These are phyloP conservation scores for Poecilobothrus nobilitatus DNA, from an alignment of 2,888 invertebrate species.

Conservation along the genomic window DNA sequence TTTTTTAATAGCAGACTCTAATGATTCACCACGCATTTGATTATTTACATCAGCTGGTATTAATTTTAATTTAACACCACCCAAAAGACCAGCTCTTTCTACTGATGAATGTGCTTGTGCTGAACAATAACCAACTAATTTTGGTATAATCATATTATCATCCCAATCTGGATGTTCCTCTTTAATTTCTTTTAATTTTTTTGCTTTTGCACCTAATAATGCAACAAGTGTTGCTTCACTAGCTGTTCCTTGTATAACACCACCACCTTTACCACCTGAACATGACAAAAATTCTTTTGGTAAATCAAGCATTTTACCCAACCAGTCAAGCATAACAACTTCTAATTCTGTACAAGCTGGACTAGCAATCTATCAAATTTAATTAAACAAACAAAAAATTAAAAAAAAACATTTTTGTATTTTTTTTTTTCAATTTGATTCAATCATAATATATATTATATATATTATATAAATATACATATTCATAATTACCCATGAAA, in stretches of 20 bases:
- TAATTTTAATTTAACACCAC: slow-evolving; percentile 71
- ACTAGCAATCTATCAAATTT: slow-evolving; percentile 65
- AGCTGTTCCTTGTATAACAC: slow-evolving; percentile 88
- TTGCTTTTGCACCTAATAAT: slow-evolving; percentile 79
- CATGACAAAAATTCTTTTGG: slow-evolving; percentile 77
- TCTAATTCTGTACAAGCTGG: slow-evolving; percentile 94
- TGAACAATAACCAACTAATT: slow-evolving; percentile 80
- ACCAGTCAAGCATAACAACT: slow-evolving; percentile 91
- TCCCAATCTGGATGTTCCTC: slow-evolving; percentile 65
- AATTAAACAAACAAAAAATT: slow-evolving; percentile 1
- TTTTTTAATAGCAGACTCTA: slow-evolving; percentile 70
- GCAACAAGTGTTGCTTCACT: slow-evolving; percentile 91
- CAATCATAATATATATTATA: too few relatives aligned
- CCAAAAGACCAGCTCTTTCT: slow-evolving; percentile 82
- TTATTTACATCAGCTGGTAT: slow-evolving; percentile 65
- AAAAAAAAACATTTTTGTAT: background rate
- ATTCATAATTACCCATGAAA: slow-evolving; percentile 72
- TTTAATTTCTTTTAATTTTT: slow-evolving; percentile 58
- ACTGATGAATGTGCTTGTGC: slow-evolving; percentile 90
- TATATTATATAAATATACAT: slow-evolving; percentile 16
- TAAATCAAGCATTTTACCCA: slow-evolving; percentile 84
- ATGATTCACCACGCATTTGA: slow-evolving; percentile 62
- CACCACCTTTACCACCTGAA: slow-evolving; percentile 77
- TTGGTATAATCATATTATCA: slow-evolving; percentile 63
- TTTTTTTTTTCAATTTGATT: background rate